Evolutionary conservation across 2,113 vertebrate species (phyloP).

Genomic region (Microtus pennsylvanicus): DNA sequence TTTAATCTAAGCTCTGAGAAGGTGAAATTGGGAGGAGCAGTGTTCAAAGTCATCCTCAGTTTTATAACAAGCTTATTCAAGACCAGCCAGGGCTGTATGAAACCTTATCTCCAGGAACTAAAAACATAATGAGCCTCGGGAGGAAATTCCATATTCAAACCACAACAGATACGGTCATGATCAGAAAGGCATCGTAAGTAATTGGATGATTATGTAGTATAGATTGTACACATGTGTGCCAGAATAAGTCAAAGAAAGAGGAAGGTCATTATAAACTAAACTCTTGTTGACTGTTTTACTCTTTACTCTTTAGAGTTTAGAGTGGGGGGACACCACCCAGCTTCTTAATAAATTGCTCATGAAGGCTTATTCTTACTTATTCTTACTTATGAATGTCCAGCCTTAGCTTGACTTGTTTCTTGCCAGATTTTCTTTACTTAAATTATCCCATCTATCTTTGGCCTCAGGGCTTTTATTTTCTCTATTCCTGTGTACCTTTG

Average conservation of each 20-base stretch:
- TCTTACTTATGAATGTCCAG: too few relatives aligned
- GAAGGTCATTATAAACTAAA: not conserved
- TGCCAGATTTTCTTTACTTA: too few relatives aligned
- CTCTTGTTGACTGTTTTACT: not conserved
- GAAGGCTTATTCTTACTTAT: too few relatives aligned
- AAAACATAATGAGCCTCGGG: too few relatives aligned
- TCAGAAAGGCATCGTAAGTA: not conserved
- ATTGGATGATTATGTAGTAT: not conserved
- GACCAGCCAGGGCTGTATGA: not conserved
- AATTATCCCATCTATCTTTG: too few relatives aligned
- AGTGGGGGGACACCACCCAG: too few relatives aligned
- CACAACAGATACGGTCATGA: not conserved
- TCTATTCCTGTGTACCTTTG: too few relatives aligned
- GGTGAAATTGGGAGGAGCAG: not conserved
- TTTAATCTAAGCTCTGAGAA: not conserved
- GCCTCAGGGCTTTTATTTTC: too few relatives aligned
- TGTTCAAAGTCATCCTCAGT: not conserved
- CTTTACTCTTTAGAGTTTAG: too few relatives aligned
- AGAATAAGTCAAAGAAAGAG: conserved; percentile 38
- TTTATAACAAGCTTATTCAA: not conserved
- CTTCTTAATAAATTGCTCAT: too few relatives aligned
- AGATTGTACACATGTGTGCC: conserved; percentile 4
- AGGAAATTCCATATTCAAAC: not conserved
- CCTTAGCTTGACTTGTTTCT: too few relatives aligned
- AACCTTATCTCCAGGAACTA: not conserved